Evolutionary conservation across 2,888 invertebrate species (phyloP), one percentile per base, ranked within the genome.

Genomic region (Drosophila sordidula): DNA sequence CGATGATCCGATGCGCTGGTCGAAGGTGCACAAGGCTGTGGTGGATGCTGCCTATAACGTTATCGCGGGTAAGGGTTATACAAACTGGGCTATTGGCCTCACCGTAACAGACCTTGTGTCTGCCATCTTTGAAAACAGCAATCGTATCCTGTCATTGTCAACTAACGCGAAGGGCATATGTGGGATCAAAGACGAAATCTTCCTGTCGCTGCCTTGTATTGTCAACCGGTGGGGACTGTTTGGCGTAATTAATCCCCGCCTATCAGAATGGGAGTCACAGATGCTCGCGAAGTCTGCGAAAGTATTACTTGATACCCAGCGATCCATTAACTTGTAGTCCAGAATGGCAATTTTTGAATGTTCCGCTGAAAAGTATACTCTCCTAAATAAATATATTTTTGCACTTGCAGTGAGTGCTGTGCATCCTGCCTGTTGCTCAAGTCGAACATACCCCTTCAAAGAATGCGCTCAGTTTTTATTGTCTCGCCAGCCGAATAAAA

Each of bases 11-110:
- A 96, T 97, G 90, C 93, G 95, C 55, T 97, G 96, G 96, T 92
- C 93, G 44, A 93, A 95, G 22, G 90, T 96, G 0, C 97, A 97
- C 91, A 93, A 94, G 64, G 93, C 95, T 80, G 97, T 98, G 3
- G 94, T 97, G 1, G 92, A 95, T 59, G 95, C 96, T 81, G 97
- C 97, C 0, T 95, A 96, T 90, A 95, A 96, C 80, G 95, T 97
- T 18, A 96, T 96, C 90, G 94, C 94, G 83, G 93, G 95, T 73
- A 97, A 97, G 91, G 97, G 97, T 0, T 97, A 96, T 93, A 97
- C 97, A 0, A 96, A 96, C 25, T 97, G 97, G 97, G 97, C 96
- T 0, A 95, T 97, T 70, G 97, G 96, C 0, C 93, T 96, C 6
- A 95, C 96, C 70, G 94, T 95, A 3, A 93, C 96, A 0, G 93